Percentiles rank a stretch among this genome's conserved stretches.
Evolutionary conservation across 2,113 vertebrate species (phyloP).

Genomic region (Lasiurus cinereus): DNA sequence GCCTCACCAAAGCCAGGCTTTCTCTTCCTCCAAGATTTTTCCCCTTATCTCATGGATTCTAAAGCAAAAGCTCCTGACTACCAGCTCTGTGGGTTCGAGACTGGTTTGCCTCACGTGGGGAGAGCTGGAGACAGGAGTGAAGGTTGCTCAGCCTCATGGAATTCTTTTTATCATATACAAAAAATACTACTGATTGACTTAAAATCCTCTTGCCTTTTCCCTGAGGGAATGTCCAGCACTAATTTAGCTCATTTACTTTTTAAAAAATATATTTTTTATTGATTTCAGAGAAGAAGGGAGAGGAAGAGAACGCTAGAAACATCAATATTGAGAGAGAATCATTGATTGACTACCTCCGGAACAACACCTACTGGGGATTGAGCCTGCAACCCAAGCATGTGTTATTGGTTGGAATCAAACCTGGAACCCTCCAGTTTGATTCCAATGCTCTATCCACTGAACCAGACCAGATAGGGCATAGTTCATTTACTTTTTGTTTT

Average conservation of each 20-base stretch:
- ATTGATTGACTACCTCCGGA: too few relatives aligned
- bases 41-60: not conserved
- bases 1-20: not conserved
- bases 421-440: too few relatives aligned
- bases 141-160: not conserved
- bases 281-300: too few relatives aligned
- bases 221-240: slow-evolving; percentile 59
- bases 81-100: not conserved
- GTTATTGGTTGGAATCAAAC: too few relatives aligned
- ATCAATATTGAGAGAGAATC: too few relatives aligned
- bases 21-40: not conserved
- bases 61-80: not conserved
- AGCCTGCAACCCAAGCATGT: too few relatives aligned
- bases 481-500: slow-evolving; percentile 23
- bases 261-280: not conserved
- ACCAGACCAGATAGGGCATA: not conserved
- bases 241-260: slow-evolving; percentile 35
- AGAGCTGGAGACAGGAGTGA: not conserved
- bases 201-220: not conserved
- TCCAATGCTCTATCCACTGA: too few relatives aligned
- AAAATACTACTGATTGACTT: not conserved
- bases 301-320: too few relatives aligned
- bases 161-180: not conserved
- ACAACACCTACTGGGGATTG: too few relatives aligned
- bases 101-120: not conserved